Evolutionary conservation across 2,888 invertebrate species (phyloP).

Genomic region (Rugalucina vietnamica): DNA sequence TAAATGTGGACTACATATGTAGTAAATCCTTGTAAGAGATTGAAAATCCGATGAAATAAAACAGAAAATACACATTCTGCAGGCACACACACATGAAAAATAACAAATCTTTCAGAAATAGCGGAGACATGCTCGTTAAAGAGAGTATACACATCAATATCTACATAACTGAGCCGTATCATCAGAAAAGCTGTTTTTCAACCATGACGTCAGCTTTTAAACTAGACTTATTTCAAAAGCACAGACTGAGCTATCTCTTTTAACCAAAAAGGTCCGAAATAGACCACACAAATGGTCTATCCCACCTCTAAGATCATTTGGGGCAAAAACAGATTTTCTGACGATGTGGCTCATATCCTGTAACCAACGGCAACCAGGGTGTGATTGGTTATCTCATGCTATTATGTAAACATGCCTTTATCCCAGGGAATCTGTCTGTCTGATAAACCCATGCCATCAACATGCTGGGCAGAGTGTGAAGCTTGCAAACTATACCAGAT

Average conservation of each 20-base stretch:
- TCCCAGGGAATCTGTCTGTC: neutral
- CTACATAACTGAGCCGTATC: neutral
- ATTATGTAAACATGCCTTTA: slow-evolving; percentile 10
- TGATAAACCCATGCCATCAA: neutral
- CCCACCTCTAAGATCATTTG: too few relatives aligned
- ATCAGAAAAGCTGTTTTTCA: too few relatives aligned
- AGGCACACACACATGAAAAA: slow-evolving; percentile 37
- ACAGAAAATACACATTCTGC: slow-evolving; percentile 11
- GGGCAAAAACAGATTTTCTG: too few relatives aligned
- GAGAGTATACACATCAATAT: slow-evolving; percentile 13
- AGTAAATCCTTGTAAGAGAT: slow-evolving; percentile 12
- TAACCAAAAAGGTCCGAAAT: too few relatives aligned
- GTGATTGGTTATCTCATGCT: slow-evolving; percentile 9
- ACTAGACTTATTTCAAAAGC: too few relatives aligned
- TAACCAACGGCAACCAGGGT: slow-evolving; percentile 8
- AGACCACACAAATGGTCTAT: too few relatives aligned
- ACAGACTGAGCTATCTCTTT: too few relatives aligned
- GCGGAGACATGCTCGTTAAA: slow-evolving; percentile 8
- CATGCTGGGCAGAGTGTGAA: neutral
- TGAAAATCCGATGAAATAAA: neutral
- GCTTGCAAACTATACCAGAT: neutral
- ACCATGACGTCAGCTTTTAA: too few relatives aligned
- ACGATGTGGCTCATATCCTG: too few relatives aligned
- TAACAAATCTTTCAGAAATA: slow-evolving; percentile 6
- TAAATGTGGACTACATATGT: slow-evolving; percentile 46